These are phyloP conservation scores for Solenopsis fugax DNA, from an alignment of 1,140 invertebrate genomes.

Conservation along the genomic window DNA sequence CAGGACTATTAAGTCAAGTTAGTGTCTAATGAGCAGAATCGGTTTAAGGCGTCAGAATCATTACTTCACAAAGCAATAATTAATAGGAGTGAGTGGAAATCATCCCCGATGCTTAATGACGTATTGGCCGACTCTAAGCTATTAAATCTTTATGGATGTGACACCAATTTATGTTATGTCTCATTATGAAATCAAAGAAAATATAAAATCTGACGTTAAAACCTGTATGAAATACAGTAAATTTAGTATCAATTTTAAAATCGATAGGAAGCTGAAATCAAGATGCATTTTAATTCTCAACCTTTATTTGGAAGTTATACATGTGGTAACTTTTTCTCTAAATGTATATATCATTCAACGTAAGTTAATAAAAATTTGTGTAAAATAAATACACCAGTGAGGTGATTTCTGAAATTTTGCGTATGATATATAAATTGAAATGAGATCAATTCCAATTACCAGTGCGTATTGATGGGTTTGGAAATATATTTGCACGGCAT, in stretches of 20 bases:
- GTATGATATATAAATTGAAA: neutral
- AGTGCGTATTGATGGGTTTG: neutral
- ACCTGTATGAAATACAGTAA: neutral
- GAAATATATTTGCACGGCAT: neutral
- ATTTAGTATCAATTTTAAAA: neutral
- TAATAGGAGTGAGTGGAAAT: conserved; percentile 67
- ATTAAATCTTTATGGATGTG: conserved; percentile 23
- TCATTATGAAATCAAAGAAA: conserved; percentile 8
- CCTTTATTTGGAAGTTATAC: neutral
- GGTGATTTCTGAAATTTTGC: neutral
- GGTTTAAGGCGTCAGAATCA: conserved; percentile 56
- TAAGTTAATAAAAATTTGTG: neutral
- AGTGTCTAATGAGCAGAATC: conserved; percentile 53
- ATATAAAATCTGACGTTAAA: conserved; percentile 12
- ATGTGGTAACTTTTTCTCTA: neutral
- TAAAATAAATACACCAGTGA: conserved; percentile 5
- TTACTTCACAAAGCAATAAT: conserved; percentile 68
- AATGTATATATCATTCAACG: neutral
- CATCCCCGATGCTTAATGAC: conserved; percentile 52
- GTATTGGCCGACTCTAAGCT: conserved; percentile 17
- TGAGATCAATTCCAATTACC: neutral
- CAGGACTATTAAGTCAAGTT: conserved; percentile 58
- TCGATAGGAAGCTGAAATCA: neutral
- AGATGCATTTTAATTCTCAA: neutral
- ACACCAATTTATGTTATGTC: neutral